Evolutionary conservation across 2,113 vertebrate genomes (phyloP), one percentile per base, ranked within the genome.

Genomic region (Hemicordylus capensis): DNA sequence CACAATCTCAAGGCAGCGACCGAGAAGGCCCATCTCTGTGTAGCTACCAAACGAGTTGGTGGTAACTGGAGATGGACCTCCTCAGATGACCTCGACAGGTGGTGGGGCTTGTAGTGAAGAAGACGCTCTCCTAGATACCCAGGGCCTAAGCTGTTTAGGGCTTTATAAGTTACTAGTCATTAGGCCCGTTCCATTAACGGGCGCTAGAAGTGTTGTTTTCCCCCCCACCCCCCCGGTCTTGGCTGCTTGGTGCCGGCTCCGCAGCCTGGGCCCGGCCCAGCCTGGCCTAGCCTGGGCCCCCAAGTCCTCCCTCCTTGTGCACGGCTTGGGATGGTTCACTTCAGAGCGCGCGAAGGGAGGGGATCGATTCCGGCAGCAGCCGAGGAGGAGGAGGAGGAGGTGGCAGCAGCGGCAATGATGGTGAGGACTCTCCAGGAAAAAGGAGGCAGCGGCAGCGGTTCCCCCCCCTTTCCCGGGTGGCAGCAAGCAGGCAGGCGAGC

Each of bases 341-440:
- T 58, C 78, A 69, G 6, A 66, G 42, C 34, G 72, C 34, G 73
- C 46, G 70, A 42, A n/a, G n/a, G n/a, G n/a, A n/a, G n/a, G n/a
- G n/a, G n/a, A n/a, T n/a, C n/a, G n/a, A n/a, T n/a, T n/a, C 87
- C 81, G 95, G 96, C 95, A 94, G 96, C 95, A 95, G 93, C 92
- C 51, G n/a, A n/a, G n/a, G n/a, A n/a, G n/a, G 61, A 0, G 66
- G 24, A 28, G 56, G 37, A 44, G 37, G 34, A 61, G 44, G 17
- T 34, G 80, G 66, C 14, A 46, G 66, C 66, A 51, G 69, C 51
- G 80, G 54, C 11, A 72, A 93, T 80, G 84, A 63, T 26, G 39
- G 69, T 1, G 70, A 83, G 86, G 85, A 87, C 73, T 90, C 85
- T 94, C 92, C 89, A 58, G 70, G 81, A 63, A 75, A 51, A 31